Evolutionary conservation across 2,797 vertebrate genomes (phyloP), one percentile per base, ranked within the genome.

Genomic region (Cyprinella venusta): DNA sequence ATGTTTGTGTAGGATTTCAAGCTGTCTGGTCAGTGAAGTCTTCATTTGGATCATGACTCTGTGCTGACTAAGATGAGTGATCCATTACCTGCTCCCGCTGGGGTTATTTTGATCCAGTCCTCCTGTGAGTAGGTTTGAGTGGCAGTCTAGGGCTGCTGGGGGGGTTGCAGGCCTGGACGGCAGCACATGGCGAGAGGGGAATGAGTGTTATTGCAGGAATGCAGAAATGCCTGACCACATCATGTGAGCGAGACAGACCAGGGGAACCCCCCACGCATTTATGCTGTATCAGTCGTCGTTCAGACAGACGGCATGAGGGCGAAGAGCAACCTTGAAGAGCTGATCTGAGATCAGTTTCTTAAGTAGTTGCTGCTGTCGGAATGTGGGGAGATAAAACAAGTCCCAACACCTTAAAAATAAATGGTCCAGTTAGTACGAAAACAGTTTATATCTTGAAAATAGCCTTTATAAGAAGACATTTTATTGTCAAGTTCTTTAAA

Each of bases 171-270:
- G 61, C 40, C 50, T 21, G 81, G 80, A 76, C 13, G 61, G 79
- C 81, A 85, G 33, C 76, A 82, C 70, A 84, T 87, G 79, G 76
- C 71, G 70, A 84, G 76, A n/a, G 70, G 79, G 86, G 87, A 87
- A 87, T 85, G 84, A 87, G 68, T 84, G 86, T 85, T 82, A 86
- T 87, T 89, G 74, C 88, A 86, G 50, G 86, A 89, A 89, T 86
- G 77, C 42, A 63, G 64, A 79, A 82, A 85, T 77, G 82, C 45
- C 80, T 77, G 65, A 74, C 84, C 82, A 83, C 74, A 86, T 84
- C 84, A 87, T 86, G 84, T 86, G 80, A 84, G 54, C 26, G 67
- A 82, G 78, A 79, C 70, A 82, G 59, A 84, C 50, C 59, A 63
- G 61, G 76, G 52, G 67, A 79, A 80, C 71, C 85, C 84, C 81